A percentile compares a stretch with the other conserved stretches of the same genome.
These are phyloP conservation scores for Megaustenia siamemsis DNA, from an alignment of 2,888 invertebrate genomes.

Conservation along the genomic window DNA sequence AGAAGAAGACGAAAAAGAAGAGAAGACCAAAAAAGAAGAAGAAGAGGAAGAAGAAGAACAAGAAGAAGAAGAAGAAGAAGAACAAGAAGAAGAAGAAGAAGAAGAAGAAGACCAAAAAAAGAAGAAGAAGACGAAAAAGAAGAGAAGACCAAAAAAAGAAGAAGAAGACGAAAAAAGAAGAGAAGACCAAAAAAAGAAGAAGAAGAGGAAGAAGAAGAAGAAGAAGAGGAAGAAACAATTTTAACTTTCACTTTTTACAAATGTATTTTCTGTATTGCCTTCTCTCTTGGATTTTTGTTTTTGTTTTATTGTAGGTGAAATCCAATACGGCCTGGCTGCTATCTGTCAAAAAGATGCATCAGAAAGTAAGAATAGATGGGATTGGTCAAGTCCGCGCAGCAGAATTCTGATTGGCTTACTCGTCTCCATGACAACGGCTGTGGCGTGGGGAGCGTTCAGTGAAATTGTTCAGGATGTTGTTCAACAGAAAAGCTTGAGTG, in stretches of 20 bases:
- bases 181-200: background rate
- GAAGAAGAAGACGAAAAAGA: background rate
- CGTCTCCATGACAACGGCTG: conserved; percentile 83
- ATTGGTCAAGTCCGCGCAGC: conserved; percentile 47
- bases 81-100: background rate
- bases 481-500: conserved; percentile 84
- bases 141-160: background rate
- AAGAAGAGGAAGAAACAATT: background rate
- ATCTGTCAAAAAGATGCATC: background rate
- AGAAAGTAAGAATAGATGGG: conserved; percentile 27
- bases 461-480: conserved; percentile 83
- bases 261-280: too few species aligned
- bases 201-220: background rate
- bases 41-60: background rate
- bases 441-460: conserved; percentile 94
- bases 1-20: background rate
- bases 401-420: conserved; percentile 39
- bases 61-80: background rate
- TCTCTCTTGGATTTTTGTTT: background rate
- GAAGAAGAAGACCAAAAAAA: background rate
- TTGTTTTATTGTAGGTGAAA: background rate
- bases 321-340: background rate
- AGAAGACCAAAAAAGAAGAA: background rate
- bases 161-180: background rate
- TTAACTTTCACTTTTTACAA: too few species aligned